Evolutionary conservation across 2,797 vertebrate genomes (phyloP).

Genomic region (Coendou prehensilis): DNA sequence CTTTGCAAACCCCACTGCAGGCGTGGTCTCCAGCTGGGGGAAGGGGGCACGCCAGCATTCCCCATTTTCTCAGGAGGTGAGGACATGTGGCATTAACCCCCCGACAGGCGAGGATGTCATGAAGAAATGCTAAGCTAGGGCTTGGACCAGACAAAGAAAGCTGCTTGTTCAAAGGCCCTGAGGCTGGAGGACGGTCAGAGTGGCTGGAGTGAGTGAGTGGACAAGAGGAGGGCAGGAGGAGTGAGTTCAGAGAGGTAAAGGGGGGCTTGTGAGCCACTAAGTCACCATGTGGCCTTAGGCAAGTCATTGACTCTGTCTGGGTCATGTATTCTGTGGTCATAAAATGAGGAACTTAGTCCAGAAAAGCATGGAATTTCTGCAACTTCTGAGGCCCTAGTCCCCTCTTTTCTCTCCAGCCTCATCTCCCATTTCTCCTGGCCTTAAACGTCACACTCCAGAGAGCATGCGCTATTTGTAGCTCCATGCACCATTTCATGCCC

Average conservation of each 20-base stretch:
- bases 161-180: constrained; percentile 14
- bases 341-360: neutral
- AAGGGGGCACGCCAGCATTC: too few relatives aligned
- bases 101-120: neutral
- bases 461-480: neutral
- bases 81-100: neutral
- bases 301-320: neutral
- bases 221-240: neutral
- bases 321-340: neutral
- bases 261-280: neutral
- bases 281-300: neutral
- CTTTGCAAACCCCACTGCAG: neutral
- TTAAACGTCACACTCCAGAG: neutral
- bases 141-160: neutral
- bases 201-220: neutral
- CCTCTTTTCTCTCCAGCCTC: neutral
- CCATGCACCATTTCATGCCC: fast-evolving
- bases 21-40: neutral
- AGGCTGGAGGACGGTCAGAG: neutral
- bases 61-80: neutral
- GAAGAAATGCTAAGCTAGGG: neutral
- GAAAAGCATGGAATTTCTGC: neutral
- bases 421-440: neutral
- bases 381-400: neutral
- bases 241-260: neutral